Evolutionary conservation across 2,113 vertebrate genomes (phyloP).

Genomic region (Platysternon megacephalum): DNA sequence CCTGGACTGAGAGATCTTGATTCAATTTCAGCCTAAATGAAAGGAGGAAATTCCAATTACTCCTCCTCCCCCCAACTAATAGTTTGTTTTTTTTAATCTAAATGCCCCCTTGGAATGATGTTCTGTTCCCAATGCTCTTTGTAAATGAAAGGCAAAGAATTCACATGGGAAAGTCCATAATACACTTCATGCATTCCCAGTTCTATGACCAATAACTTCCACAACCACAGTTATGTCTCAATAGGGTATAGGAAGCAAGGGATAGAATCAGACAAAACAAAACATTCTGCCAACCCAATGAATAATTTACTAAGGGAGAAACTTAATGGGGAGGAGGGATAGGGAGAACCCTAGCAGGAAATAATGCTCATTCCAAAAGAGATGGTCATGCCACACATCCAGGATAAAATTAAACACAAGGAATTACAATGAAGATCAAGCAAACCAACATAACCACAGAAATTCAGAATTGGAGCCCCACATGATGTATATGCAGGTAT

Average conservation of each 20-base stretch:
- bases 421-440: background rate
- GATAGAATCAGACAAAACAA: background rate
- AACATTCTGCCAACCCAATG: background rate
- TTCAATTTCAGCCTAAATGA: background rate
- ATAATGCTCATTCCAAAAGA: background rate
- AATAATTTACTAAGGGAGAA: background rate
- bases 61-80: background rate
- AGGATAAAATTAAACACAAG: background rate
- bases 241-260: background rate
- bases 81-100: background rate
- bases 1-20: background rate
- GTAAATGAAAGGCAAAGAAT: background rate
- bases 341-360: background rate
- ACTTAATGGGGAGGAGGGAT: background rate
- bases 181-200: accelerated
- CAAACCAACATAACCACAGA: background rate
- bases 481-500: background rate
- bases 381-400: background rate
- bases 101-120: accelerated
- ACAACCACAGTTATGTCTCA: background rate
- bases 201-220: background rate
- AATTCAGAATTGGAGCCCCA: background rate
- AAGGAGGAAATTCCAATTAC: background rate
- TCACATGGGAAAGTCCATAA: background rate
- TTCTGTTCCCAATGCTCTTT: background rate